Evolutionary conservation across 1,140 invertebrate species (phyloP), one percentile per base, ranked within the genome.

Genomic region (Chrysopa pallens): DNA sequence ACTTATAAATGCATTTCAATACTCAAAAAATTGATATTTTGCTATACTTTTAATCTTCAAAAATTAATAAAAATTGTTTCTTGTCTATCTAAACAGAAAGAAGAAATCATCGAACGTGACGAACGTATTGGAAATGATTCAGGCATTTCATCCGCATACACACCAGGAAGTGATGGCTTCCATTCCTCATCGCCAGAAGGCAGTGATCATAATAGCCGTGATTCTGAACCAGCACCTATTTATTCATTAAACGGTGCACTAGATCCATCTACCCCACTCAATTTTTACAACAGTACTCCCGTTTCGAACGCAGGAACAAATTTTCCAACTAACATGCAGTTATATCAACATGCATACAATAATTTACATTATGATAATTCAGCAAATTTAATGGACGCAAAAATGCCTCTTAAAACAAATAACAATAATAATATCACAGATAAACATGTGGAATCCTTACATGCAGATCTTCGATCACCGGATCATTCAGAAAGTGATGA

Each of bases 81-180:
- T 46, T 52, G 50, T 52, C 48, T 8, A 40, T 59, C n/a, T n/a
- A n/a, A 53, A 8, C 52, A 64, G 61, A 63, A 62, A 52, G 51
- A 58, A 48, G 55, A 60, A 48, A 55, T 55, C 1, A 49, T 55
- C 39, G 59, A 62, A 15, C 54, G 57, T 17, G 50, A 50, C 1
- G 59, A 62, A 15, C 53, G 57, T 27, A 48, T 49, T 1, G 39
- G 48, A 17, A 55, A 56, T 40, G 59, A 59, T 48, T 61, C 58
- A 7, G 59, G 59, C 7, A 48, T 60, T 14, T 33, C 31, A 11
- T 9, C 31, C n/a, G 31, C 31, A 33, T 33, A 33, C n/a, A 52
- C 44, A 33, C 58, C 57, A 11, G 53, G 54, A 23, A 57, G 52
- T 37, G 55, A 56, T 31, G 40, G 40, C 3, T 51, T 52, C 37